Conservation (phyloP, 2,113 vertebrate genomes). For the Collichthys lucidus region DNA sequence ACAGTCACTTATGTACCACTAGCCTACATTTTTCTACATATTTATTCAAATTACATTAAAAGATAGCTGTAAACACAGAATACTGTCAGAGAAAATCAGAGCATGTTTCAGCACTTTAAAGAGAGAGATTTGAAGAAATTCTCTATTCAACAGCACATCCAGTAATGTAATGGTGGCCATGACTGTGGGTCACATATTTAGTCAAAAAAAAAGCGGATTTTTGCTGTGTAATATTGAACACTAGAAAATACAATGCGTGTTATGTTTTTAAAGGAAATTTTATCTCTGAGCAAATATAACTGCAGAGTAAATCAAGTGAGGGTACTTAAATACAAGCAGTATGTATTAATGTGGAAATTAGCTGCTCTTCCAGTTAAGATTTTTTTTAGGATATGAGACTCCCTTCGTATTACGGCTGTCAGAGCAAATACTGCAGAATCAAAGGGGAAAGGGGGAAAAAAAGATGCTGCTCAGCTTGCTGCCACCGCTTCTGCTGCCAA, state of each 20-base stretch:
- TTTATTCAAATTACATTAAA: background rate
- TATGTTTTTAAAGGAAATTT: background rate
- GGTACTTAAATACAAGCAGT: background rate
- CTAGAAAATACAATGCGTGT: background rate
- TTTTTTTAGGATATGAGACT: constrained; percentile 29
- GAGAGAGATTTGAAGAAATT: background rate
- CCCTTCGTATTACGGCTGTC: constrained; percentile 4
- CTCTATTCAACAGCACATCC: background rate
- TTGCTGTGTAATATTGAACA: background rate
- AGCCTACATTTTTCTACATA: too few species aligned
- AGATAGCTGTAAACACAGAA: background rate
- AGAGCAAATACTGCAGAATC: constrained; percentile 13
- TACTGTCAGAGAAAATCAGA: background rate
- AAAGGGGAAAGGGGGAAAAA: constrained; percentile 16
- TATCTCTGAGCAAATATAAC: background rate
- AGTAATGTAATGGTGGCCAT: background rate
- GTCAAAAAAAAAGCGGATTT: background rate
- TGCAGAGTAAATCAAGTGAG: background rate
- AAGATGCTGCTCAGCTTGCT: constrained; percentile 42
- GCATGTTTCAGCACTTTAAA: background rate
- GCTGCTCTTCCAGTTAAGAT: constrained; percentile 9
- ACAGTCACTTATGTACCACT: background rate
- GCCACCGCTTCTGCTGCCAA: constrained; percentile 12
- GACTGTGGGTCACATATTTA: constrained; percentile 2
- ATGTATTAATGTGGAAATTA: constrained; percentile 27